Conservation (phyloP, 2,797 vertebrate species). For the Halcyon chelicuti region DNA sequence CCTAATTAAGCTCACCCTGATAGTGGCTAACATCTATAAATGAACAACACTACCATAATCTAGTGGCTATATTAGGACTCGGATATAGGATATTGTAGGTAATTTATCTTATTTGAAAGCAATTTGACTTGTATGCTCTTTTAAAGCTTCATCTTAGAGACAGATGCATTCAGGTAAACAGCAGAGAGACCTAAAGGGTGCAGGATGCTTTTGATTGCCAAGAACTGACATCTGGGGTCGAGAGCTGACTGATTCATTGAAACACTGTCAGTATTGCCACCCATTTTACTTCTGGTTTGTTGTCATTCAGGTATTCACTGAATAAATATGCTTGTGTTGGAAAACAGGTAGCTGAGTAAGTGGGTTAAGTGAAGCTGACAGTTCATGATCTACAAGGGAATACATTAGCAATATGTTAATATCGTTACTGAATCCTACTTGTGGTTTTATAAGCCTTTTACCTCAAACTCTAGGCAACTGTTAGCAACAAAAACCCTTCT, state of each 20-base stretch:
- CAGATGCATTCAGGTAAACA: not conserved
- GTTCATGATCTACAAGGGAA: not conserved
- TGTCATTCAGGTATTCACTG: not conserved
- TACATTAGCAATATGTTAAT: not conserved
- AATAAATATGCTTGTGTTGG: not conserved
- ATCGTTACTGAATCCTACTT: not conserved
- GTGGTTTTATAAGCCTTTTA: not conserved
- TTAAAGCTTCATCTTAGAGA: not conserved
- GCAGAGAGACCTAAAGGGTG: not conserved
- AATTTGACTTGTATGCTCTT: not conserved
- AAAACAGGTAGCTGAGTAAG: not conserved
- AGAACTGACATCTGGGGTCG: not conserved
- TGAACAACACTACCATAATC: not conserved
- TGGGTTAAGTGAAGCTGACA: not conserved
- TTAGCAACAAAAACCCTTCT: not conserved
- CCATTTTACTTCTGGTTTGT: not conserved
- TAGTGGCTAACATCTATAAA: constrained; percentile 8
- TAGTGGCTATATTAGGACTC: not conserved
- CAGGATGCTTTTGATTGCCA: not conserved
- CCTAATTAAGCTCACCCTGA: not conserved
- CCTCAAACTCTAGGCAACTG: not conserved
- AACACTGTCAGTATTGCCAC: not conserved
- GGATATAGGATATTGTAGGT: not conserved
- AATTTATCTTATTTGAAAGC: constrained; percentile 4
- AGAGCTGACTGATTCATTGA: not conserved